These are phyloP conservation scores for Hirudo medicinalis DNA, from an alignment of 1,140 invertebrate species.

Conservation along the genomic window DNA sequence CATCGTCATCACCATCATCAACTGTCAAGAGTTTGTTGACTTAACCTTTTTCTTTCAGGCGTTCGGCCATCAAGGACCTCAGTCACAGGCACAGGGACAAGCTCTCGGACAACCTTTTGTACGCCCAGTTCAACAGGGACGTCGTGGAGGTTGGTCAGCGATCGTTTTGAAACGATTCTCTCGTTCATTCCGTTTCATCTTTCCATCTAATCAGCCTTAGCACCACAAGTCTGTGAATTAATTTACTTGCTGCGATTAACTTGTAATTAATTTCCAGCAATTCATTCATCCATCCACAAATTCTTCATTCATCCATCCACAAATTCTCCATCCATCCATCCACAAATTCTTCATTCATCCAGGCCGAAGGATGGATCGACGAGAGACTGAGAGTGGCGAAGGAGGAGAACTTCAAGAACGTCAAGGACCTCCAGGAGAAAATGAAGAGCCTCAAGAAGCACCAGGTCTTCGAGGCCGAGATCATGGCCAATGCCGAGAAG, in stretches of 20 bases:
- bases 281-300: too few species aligned
- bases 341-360: too few species aligned
- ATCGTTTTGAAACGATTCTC: too few species aligned
- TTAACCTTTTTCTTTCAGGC: constrained; percentile 35
- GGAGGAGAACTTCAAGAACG: constrained; percentile 73
- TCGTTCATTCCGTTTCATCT: too few species aligned
- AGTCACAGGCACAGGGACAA: constrained; percentile 41
- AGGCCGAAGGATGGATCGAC: constrained; percentile 73
- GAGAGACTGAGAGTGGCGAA: constrained; percentile 84
- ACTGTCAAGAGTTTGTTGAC: background rate
- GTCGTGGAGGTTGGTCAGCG: constrained; percentile 53
- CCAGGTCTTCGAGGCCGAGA: constrained; percentile 89
- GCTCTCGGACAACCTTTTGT: constrained; percentile 64
- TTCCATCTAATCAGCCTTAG: too few species aligned
- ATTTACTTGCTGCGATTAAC: too few species aligned
- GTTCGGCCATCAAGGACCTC: constrained; percentile 57
- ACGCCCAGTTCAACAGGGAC: constrained; percentile 79
- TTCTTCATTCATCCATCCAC: too few species aligned
- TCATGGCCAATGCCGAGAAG: constrained; percentile 70
- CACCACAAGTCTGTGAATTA: too few species aligned
- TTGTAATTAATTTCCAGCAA: too few species aligned
- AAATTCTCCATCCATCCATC: too few species aligned
- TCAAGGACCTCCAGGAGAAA: constrained; percentile 84
- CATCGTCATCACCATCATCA: background rate
- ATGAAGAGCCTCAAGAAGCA: constrained; percentile 95